Evolutionary conservation across 2,113 vertebrate genomes (phyloP), one percentile per base, ranked within the genome.

Genomic region (Steatornis caripensis): DNA sequence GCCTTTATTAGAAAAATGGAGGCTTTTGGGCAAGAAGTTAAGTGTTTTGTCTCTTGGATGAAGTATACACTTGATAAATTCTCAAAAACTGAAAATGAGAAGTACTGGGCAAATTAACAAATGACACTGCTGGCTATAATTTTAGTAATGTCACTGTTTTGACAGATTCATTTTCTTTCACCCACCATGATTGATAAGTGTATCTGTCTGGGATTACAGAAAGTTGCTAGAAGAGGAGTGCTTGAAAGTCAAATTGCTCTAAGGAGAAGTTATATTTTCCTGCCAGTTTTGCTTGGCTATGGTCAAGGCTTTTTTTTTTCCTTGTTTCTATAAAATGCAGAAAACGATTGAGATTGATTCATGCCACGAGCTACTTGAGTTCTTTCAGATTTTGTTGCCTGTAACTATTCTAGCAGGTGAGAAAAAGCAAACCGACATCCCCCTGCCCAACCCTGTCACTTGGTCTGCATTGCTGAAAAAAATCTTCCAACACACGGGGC

Each of bases 341-440:
- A 97, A 95, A 96, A 53, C 95, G 97, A 97, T 98, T 98, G 97
- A 95, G 83, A 93, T 96, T 85, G 94, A 91, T 96, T 95, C 20
- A 17, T 87, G 94, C 39, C 55, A 39, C 64, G 79, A 97, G 94
- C 76, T 92, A 5, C 85, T 96, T 87, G 94, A 95, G 77, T 95
- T 62, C 22, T 75, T 88, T 97, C 84, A 58, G 49, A 9, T 84
- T 81, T 60, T 29, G 11, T 72, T 93, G 92, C 85, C 78, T 97
- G 75, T 75, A 82, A 32, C 43, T 19, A 9, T 83, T 81, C 78
- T 91, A 93, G 48, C 43, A 89, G 86, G 58, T 69, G 23, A 4
- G 27, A 19, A 75, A 75, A 51, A 32, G 29, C 41, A 79, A 96
- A n/a, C 16, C 22, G 41, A 18, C 19, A 23, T 74, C 17, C 1